Conservation (phyloP, 2,888 invertebrate genomes). For the Anaspis maculata region DNA sequence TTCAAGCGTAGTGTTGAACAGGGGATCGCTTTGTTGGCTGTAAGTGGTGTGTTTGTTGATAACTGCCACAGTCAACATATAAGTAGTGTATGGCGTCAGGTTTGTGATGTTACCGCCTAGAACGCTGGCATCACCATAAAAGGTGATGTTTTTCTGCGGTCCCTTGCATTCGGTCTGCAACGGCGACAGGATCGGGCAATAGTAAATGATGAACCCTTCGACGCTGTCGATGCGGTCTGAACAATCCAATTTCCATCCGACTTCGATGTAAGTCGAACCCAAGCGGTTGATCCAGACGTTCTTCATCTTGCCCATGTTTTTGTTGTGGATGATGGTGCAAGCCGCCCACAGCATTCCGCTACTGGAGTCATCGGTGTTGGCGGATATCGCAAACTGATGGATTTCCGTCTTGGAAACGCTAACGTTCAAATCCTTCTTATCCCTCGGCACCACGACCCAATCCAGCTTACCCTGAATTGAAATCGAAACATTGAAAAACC, state of each 20-base stretch:
- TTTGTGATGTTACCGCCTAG: constrained; percentile 51
- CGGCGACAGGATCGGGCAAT: constrained; percentile 55
- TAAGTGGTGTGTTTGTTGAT: constrained; percentile 47
- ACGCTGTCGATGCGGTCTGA: constrained; percentile 63
- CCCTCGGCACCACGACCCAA: constrained; percentile 48
- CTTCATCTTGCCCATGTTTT: constrained; percentile 48
- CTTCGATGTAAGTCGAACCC: constrained; percentile 48
- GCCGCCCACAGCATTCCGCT: constrained; percentile 83
- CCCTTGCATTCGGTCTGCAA: constrained; percentile 49
- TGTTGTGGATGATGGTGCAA: constrained; percentile 54
- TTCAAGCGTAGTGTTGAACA: constrained; percentile 61
- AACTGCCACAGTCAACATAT: constrained; percentile 61
- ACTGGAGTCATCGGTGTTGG: constrained; percentile 58
- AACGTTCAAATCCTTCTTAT: constrained; percentile 20
- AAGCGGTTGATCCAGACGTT: constrained; percentile 47
- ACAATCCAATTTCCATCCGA: constrained; percentile 73
- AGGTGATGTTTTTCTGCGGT: constrained; percentile 39
- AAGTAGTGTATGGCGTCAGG: constrained; percentile 67
- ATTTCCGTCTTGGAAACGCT: constrained; percentile 41
- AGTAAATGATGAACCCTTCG: constrained; percentile 65
- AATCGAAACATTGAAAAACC: constrained; percentile 1
- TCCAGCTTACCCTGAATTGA: constrained; percentile 49
- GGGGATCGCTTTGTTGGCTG: constrained; percentile 52
- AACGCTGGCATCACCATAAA: constrained; percentile 43
- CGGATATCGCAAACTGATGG: constrained; percentile 75